These are phyloP conservation scores for Eulemur coronatus DNA, from an alignment of 2,797 vertebrate species.

Conservation along the genomic window DNA sequence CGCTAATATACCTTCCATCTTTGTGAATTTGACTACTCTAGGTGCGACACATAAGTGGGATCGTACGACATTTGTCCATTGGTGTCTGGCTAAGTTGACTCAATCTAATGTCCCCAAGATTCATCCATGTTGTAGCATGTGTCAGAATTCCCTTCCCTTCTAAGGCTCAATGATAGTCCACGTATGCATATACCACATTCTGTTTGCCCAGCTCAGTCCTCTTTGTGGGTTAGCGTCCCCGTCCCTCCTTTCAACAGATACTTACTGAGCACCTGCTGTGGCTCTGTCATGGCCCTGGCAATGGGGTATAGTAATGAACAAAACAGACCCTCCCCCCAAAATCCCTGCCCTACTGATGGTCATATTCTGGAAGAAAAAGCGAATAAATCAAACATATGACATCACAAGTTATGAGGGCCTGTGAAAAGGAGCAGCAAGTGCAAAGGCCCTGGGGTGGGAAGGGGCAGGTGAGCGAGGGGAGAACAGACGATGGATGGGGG, in stretches of 20 bases:
- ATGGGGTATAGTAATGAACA: background rate
- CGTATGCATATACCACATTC: background rate
- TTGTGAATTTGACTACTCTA: rapidly evolving
- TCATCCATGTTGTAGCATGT: background rate
- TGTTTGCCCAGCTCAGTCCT: background rate
- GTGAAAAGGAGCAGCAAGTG: background rate
- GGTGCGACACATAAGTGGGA: rapidly evolving
- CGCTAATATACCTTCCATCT: too few species aligned
- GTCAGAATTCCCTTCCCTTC: background rate
- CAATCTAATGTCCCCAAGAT: too few species aligned
- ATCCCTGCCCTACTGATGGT: background rate
- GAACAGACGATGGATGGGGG: rapidly evolving
- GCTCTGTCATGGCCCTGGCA: background rate
- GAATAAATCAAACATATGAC: background rate
- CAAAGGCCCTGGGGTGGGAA: background rate
- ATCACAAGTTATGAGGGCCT: background rate
- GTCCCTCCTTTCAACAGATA: background rate
- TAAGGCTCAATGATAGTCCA: background rate
- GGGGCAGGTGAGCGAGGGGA: too few species aligned
- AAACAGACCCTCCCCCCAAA: background rate
- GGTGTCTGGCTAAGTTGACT: background rate
- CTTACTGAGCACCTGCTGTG: background rate
- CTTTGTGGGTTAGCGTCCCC: background rate
- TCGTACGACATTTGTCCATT: rapidly evolving
- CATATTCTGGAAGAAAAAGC: background rate